These are phyloP conservation scores for Zaprionus davidi DNA, from an alignment of 1,140 invertebrate species.

Conservation along the genomic window DNA sequence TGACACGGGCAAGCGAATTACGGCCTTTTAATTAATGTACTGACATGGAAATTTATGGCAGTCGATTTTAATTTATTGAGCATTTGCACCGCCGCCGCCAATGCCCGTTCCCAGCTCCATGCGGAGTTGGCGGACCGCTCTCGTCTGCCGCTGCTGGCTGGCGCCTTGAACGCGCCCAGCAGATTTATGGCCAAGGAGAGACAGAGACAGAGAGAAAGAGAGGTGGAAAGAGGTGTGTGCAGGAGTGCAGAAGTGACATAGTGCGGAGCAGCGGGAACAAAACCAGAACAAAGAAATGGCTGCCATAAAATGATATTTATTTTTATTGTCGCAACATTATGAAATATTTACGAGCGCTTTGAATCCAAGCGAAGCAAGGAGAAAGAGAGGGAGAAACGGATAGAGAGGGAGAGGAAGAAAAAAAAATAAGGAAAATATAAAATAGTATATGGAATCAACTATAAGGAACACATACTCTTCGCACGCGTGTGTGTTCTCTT, in stretches of 20 bases:
- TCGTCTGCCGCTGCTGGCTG: slow-evolving; percentile 26
- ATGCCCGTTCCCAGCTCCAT: not conserved
- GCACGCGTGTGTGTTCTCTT: not conserved
- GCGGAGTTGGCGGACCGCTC: not conserved
- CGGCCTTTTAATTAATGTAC: slow-evolving; percentile 83
- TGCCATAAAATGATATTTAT: slow-evolving; percentile 80
- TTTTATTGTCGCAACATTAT: slow-evolving; percentile 79
- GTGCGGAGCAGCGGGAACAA: slow-evolving; percentile 6
- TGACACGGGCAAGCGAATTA: slow-evolving; percentile 72
- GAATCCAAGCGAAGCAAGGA: slow-evolving; percentile 45
- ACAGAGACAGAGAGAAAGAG: slow-evolving; percentile 6
- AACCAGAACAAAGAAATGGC: slow-evolving; percentile 56
- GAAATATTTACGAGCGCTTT: slow-evolving; percentile 76
- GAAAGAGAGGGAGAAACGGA: not conserved
- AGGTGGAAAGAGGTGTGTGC: slow-evolving; percentile 1
- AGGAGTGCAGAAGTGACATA: slow-evolving; percentile 7
- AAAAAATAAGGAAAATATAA: not conserved
- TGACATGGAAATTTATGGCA: slow-evolving; percentile 83
- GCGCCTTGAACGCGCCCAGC: slow-evolving; percentile 34
- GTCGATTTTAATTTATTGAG: slow-evolving; percentile 82
- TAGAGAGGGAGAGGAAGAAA: not conserved
- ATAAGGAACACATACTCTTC: not conserved
- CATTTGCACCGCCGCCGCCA: slow-evolving; percentile 53
- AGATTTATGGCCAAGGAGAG: slow-evolving; percentile 70
- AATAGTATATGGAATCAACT: slow-evolving; percentile 4